Base-by-base conservation (phyloP, 2,797 vertebrate genomes). In the Myiothlypis chrysogaster region DNA sequence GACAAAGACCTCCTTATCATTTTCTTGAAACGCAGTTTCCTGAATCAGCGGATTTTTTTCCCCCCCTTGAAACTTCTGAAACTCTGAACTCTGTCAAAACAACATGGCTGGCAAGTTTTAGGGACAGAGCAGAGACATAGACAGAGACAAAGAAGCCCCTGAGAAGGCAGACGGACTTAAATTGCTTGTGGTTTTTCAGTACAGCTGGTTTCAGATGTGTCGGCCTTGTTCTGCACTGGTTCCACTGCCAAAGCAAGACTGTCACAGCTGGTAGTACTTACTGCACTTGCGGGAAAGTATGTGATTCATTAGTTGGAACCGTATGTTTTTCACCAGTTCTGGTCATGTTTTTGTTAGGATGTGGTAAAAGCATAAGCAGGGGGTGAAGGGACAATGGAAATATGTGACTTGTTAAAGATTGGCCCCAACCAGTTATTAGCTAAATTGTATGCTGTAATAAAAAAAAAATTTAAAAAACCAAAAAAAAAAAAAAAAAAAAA, bases 331-430 rank as follows among this genome's bases (percentile, higher is more conserved):
- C 98, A 98, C 99, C 98, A 99, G 98, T 98, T 98, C 98, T 98
- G 98, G 98, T 98, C 98, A 98, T 99, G 99, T 99, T 99, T 99
- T 99, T 99, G 99, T 99, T 99, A 99, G 99, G 99, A 99, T 99
- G 99, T 99, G 99, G 99, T 99, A 99, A 99, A 99, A 99, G 99
- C 98, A 99, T 99, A 99, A 99, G 99, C 99, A 98, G 99, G 98
- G 98, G 98, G 98, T 98, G 98, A 98, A 97, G 98, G 98, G 98
- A 98, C 97, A 97, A 97, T 98, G 97, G 98, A 97, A 98, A 98
- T 98, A 98, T 98, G 98, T 98, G 98, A 98, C 98, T 99, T 98
- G 98, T 98, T 99, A 98, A 98, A 98, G 98, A 97, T 98, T 98
- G 98, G 98, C 98, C 98, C 97, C 98, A 98, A 97, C 98, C 97